Evolutionary conservation across 2,113 vertebrate genomes (phyloP), one percentile per base, ranked within the genome.

Genomic region (Phrynocephalus versicolor): DNA sequence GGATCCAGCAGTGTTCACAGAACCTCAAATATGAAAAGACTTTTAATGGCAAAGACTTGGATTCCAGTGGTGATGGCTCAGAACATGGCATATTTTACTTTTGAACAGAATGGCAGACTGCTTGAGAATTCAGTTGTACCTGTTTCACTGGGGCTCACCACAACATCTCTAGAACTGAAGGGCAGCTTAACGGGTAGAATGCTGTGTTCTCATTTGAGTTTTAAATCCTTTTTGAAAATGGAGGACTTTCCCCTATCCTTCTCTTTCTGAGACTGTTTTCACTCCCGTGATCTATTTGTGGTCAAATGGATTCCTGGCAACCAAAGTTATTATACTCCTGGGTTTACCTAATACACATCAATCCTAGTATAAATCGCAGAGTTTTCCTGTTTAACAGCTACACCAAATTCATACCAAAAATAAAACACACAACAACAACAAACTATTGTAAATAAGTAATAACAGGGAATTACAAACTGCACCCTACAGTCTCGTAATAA

Each of bases 391-490:
- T 65, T 90, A 85, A 82, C 85, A 92, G 82, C 33, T 9, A 79
- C 82, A 79, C 15, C 79, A 15, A 82, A 87, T 89, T 89, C 72
- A 86, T 82, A 89, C n/a, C n/a, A 19, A 57, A 67, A 67, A 67
- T 21, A 67, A 1, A 67, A 27, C 27, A 6, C 18, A 14, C 90
- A 75, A 21, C 27, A 14, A 90, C 75, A 87, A 51, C 10, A 10
- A 51, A 86, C n/a, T 33, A 2, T 39, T 1, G 0, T 90, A 88
- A 90, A 84, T 89, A 90, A 76, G 82, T 82, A 67, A 93, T 89
- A 78, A 81, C 57, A 89, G 55, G 37, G 23, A 85, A 79, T 79
- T 90, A 73, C 64, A 90, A 92, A 94, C 81, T 90, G 84, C 16
- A 83, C n/a, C 45, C 79, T 89, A 41, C 62, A 83, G 62, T 70